A percentile compares a stretch with the other conserved stretches of the same genome.
phyloP scores from a whole-genome alignment of 1,140 invertebrate genomes.

The Diprion similis region DNA sequence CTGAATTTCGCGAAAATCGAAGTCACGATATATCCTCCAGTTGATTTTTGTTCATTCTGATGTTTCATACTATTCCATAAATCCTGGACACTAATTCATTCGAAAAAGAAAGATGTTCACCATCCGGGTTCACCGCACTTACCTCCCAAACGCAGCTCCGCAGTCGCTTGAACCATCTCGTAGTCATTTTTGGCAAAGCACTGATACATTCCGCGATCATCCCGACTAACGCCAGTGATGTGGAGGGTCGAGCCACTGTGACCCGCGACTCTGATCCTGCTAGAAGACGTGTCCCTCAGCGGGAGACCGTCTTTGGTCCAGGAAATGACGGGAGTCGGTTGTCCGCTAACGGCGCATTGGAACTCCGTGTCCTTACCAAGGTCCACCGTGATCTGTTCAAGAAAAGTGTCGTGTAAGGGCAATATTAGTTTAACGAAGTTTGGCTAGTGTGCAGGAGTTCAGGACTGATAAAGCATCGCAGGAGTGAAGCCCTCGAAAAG shows the following conservation, averaged over 20 bases:
- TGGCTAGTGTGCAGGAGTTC: conserved; percentile 62
- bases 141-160: conserved; percentile 86
- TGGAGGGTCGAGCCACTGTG: conserved; percentile 50
- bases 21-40: too few species aligned
- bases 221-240: conserved; percentile 74
- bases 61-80: too few species aligned
- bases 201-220: conserved; percentile 89
- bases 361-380: conserved; percentile 82
- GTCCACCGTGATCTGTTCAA: conserved; percentile 69
- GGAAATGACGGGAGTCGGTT: conserved; percentile 78
- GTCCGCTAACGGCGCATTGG: conserved; percentile 85
- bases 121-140: conserved; percentile 43
- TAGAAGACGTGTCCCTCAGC: conserved; percentile 64
- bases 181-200: conserved; percentile 87
- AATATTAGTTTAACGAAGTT: background rate
- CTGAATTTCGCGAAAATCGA: too few species aligned
- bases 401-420: too few species aligned
- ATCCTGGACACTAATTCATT: too few species aligned
- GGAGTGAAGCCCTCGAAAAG: background rate
- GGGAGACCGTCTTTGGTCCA: conserved; percentile 86
- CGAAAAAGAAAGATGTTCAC: too few species aligned
- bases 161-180: conserved; percentile 83
- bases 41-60: too few species aligned
- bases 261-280: conserved; percentile 52
- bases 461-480: conserved; percentile 33